Conservation (phyloP, 2,797 vertebrate species). For the Arvicola amphibius region DNA sequence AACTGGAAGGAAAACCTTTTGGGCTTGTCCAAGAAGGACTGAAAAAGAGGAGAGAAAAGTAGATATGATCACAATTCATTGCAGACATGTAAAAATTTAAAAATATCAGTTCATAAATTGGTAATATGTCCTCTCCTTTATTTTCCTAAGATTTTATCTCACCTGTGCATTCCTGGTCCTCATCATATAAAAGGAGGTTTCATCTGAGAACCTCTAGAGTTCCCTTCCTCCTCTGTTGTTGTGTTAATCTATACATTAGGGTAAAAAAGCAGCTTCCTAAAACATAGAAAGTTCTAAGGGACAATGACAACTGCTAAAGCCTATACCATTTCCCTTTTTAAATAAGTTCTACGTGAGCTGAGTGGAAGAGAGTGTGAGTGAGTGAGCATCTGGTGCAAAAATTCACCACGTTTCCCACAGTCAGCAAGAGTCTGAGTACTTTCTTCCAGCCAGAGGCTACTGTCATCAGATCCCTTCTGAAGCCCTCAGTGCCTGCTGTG, state of each 20-base stretch:
- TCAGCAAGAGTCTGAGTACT: not conserved
- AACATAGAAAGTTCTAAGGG: not conserved
- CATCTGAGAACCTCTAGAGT: not conserved
- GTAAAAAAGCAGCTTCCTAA: conserved; percentile 34
- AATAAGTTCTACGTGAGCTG: not conserved
- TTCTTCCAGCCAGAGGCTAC: not conserved
- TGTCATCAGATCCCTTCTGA: not conserved
- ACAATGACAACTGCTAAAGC: conserved; percentile 28
- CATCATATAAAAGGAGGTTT: not conserved
- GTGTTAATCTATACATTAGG: not conserved
- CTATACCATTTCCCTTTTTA: not conserved
- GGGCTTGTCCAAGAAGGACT: not conserved
- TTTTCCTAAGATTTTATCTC: conserved; percentile 36
- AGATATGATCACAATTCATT: not conserved
- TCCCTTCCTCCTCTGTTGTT: not conserved
- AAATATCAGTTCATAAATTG: not conserved
- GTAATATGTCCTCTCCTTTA: not conserved
- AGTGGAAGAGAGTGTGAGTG: not conserved
- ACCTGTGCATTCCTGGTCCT: not conserved
- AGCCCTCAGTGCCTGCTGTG: not conserved
- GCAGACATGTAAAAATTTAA: not conserved
- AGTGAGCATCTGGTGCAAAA: not conserved
- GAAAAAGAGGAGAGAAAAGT: not conserved
- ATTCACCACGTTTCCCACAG: not conserved
- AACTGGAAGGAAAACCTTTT: not conserved